phyloP scores from a whole-genome alignment of 2,888 invertebrate genomes.

The Volucella inanis region DNA sequence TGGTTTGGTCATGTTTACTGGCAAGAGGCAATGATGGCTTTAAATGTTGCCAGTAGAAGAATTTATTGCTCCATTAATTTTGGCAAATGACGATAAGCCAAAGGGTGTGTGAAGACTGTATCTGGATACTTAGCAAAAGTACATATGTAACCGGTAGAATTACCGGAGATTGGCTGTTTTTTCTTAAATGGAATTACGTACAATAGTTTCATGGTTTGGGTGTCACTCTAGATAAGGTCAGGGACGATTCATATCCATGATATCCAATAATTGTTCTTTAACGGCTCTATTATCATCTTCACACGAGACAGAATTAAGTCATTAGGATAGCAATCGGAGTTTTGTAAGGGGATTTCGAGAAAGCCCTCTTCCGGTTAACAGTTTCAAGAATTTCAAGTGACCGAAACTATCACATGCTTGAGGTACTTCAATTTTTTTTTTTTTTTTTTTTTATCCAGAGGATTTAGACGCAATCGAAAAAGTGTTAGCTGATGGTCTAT shows the following conservation, averaged over 20 bases:
- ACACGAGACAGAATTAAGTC: background rate
- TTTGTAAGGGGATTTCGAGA: no score
- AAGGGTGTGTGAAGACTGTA: conserved; percentile 39
- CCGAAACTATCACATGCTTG: background rate
- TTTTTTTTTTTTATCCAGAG: background rate
- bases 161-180: background rate
- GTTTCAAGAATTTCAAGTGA: no score
- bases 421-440: background rate
- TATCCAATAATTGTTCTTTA: conserved; percentile 40
- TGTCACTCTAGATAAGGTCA: conserved; percentile 11
- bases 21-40: conserved; percentile 1
- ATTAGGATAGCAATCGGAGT: conserved; percentile 7
- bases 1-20: conserved; percentile 63
- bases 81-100: conserved; percentile 55
- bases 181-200: conserved; percentile 21
- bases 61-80: conserved; percentile 69
- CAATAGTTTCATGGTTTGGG: conserved; percentile 32
- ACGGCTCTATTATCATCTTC: conserved; percentile 41
- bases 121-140: conserved; percentile 27
- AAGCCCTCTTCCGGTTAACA: no score
- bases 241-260: conserved; percentile 3
- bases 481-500: conserved; percentile 1
- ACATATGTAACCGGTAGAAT: no score
- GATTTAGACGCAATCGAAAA: background rate
- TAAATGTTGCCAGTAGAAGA: background rate